These are phyloP conservation scores for Oncopeltus fasciatus DNA, from an alignment of 1,140 invertebrate species.

Conservation along the genomic window DNA sequence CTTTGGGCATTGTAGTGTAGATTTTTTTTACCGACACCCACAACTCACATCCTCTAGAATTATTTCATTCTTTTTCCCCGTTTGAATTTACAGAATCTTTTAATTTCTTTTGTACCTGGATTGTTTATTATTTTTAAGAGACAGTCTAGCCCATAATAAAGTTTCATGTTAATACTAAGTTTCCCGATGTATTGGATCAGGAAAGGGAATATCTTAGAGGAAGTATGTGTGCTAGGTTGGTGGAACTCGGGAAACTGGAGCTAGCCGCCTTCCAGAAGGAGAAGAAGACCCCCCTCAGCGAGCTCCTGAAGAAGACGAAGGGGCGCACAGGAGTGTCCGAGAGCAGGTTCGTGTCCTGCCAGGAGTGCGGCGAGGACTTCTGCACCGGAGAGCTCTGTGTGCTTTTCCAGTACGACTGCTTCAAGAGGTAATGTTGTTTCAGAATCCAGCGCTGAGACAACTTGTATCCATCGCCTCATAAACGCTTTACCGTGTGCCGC, in stretches of 20 bases:
- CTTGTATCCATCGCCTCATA: background rate
- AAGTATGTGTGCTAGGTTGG: conserved; percentile 31
- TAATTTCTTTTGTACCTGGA: too few relatives aligned
- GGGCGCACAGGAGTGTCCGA: conserved; percentile 63
- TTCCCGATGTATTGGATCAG: background rate
- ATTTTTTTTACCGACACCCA: too few relatives aligned
- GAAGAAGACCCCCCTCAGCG: conserved; percentile 37
- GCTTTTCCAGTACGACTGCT: conserved; percentile 34
- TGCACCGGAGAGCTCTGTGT: conserved; percentile 47
- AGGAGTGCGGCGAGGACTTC: conserved; percentile 71
- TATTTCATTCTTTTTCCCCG: background rate
- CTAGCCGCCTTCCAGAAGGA: conserved; percentile 49
- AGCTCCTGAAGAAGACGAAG: conserved; percentile 48
- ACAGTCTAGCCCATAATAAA: background rate
- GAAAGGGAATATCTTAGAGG: background rate
- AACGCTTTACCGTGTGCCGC: background rate
- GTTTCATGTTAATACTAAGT: background rate
- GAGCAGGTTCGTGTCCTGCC: conserved; percentile 52
- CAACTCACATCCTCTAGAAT: too few relatives aligned
- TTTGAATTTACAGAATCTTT: background rate
- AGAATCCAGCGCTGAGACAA: background rate
- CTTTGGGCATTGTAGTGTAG: too few relatives aligned
- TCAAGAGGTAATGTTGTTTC: conserved; percentile 3
- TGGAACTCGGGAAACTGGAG: conserved; percentile 65
- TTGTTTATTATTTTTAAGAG: too few relatives aligned